phyloP scores from a whole-genome alignment of 2,113 vertebrate genomes.

The Actinemys pallida region DNA sequence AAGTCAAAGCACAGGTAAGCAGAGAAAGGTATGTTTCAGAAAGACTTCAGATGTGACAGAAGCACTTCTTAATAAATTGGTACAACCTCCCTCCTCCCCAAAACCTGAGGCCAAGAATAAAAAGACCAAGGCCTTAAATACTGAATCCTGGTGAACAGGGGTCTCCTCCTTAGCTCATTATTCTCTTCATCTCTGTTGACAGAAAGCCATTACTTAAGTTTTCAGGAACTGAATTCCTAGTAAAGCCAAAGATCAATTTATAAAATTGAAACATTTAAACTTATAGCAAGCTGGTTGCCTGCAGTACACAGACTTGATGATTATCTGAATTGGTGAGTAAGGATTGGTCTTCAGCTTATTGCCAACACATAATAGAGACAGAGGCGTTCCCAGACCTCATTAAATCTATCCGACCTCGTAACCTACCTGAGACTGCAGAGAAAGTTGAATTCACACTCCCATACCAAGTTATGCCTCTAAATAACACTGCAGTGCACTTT shows the following conservation, averaged over 20 bases:
- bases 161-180: background rate
- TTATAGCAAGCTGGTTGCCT: background rate
- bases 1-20: background rate
- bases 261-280: background rate
- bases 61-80: background rate
- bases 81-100: too few relatives aligned
- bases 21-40: background rate
- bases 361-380: background rate
- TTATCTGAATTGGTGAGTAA: background rate
- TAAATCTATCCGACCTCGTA: background rate
- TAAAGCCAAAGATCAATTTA: background rate
- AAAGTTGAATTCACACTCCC: background rate
- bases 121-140: background rate
- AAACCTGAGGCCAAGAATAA: background rate
- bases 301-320: background rate
- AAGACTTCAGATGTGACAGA: background rate
- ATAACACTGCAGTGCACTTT: rapidly evolving
- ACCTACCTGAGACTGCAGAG: background rate
- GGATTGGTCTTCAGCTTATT: background rate
- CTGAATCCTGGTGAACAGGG: background rate
- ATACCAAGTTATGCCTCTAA: background rate
- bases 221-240: background rate
- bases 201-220: background rate
- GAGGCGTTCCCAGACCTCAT: background rate
- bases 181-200: background rate